These are phyloP conservation scores for Myiozetetes cayanensis DNA, from an alignment of 2,113 vertebrate genomes.

Conservation along the genomic window DNA sequence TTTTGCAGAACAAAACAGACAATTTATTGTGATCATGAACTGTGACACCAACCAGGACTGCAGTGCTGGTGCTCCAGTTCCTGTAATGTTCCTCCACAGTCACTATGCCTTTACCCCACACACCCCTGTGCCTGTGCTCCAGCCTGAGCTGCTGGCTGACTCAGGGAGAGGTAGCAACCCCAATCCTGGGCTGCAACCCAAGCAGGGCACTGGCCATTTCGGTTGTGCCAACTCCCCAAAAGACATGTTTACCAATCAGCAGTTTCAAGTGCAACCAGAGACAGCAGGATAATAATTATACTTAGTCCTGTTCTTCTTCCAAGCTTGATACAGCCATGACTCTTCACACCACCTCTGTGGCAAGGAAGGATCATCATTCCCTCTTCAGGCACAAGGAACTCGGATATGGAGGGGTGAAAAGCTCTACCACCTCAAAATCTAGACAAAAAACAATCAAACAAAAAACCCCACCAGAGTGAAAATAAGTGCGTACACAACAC, in stretches of 20 bases:
- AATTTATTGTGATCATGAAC: neutral
- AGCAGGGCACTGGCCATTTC: neutral
- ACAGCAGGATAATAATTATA: too few relatives aligned
- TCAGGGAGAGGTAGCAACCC: neutral
- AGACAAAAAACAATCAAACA: neutral
- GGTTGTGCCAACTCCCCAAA: neutral
- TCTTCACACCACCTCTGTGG: neutral
- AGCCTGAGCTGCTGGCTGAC: neutral
- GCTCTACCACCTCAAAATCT: neutral
- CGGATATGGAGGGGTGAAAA: neutral
- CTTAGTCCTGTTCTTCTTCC: neutral
- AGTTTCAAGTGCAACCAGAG: neutral
- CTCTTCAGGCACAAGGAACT: neutral
- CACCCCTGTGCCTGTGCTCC: neutral
- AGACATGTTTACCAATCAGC: neutral
- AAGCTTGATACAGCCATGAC: neutral
- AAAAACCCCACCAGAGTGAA: neutral
- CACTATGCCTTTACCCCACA: neutral
- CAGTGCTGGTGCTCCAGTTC: neutral
- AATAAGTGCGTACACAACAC: neutral
- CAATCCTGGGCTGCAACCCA: neutral
- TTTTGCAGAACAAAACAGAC: neutral
- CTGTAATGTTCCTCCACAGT: rapidly evolving
- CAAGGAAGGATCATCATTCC: neutral
- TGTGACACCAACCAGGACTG: neutral